phyloP scores from a whole-genome alignment of 2,113 vertebrate genomes.

The Agapornis roseicollis region DNA sequence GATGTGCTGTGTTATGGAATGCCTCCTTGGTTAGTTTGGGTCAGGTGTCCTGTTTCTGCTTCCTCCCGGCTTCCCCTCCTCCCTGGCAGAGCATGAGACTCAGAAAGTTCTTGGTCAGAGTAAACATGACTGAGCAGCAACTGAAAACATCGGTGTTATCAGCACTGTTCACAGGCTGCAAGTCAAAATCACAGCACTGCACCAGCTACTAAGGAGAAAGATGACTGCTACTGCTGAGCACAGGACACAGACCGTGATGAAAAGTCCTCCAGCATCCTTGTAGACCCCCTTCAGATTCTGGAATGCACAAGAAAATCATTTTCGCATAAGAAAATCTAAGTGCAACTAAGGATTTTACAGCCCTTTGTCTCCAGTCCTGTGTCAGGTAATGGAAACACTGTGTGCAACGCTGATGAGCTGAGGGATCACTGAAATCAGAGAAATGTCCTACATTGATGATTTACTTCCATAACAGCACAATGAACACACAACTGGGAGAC shows the following conservation, averaged over 20 bases:
- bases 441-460: not conserved
- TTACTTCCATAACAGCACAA: not conserved
- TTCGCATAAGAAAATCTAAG: not conserved
- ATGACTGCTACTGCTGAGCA: too few relatives aligned
- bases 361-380: not conserved
- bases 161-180: too few relatives aligned
- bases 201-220: too few relatives aligned
- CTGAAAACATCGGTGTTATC: too few relatives aligned
- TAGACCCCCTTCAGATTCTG: not conserved
- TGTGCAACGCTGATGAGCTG: not conserved
- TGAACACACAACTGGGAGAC: not conserved
- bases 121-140: too few relatives aligned
- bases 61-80: too few relatives aligned
- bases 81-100: too few relatives aligned
- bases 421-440: not conserved
- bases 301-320: not conserved
- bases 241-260: not conserved
- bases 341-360: not conserved
- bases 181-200: too few relatives aligned
- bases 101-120: too few relatives aligned
- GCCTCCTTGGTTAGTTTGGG: too few relatives aligned
- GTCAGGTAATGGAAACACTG: not conserved
- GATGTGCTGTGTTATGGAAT: too few relatives aligned
- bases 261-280: not conserved
- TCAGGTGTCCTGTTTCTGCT: too few relatives aligned